Base-by-base conservation (phyloP, 2,888 invertebrate species). In the Exocentrus adspersus region DNA sequence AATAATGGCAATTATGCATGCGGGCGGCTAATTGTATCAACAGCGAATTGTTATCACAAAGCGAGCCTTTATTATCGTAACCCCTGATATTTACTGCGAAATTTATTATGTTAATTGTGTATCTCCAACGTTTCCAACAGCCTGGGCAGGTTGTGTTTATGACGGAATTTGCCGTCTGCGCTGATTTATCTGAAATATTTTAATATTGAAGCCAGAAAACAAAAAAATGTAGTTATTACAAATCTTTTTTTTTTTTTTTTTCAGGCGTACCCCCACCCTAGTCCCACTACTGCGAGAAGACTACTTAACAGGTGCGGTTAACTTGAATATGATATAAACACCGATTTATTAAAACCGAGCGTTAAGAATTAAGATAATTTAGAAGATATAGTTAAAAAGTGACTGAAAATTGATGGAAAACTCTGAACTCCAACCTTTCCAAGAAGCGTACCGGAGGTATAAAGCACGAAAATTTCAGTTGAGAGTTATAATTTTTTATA, bases 251-350 rank as follows among this genome's bases (percentile, higher is more conserved):
- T 56, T 16, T 58, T 60, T 63, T 83, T 72, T 51, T 86, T 86
- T 17, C 87, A 89, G 89, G 81, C 88, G 88, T 81, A 81, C 88
- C 72, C 84, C 88, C 76, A 83, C 84, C 62, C 84, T 90, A 72
- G 85, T 89, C 76, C 89, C 89, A 68, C 85, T 89, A 72, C 85
- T 90, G 79, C 83, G 89, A 71, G 89, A 89, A 74, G 89, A 90
- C 72, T 88, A 88, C 79, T 86, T 89, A 71, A 85, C 88, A 51
- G 88, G 89, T 62, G 86, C 89, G 41, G 88, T 82, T 70, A 82
- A 82, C 72, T 77, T 82, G 56, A 82, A 82, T 69, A 75, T 82
- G 75, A 81, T 82, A 77, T 82, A 81, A 81, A 28, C 28, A 43
- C 17, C 43, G 24, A 54, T 28, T 28, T n/a, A n/a, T n/a, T 43